Percentiles rank a stretch among this genome's conserved stretches.
Conservation (phyloP, 2,797 vertebrate species). For the Schizothorax lantsangensis region DNA sequence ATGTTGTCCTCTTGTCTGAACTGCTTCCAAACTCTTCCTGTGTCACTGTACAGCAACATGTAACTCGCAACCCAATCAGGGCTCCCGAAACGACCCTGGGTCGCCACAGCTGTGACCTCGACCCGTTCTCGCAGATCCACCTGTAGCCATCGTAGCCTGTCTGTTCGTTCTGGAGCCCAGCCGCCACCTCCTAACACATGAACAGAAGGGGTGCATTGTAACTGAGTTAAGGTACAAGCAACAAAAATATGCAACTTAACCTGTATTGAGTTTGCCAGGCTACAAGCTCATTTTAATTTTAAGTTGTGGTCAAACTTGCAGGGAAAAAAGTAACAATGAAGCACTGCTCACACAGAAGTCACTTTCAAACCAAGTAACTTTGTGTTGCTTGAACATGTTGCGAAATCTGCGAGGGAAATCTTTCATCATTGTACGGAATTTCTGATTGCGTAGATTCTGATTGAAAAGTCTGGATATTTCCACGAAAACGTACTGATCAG, state of each 20-base stretch:
- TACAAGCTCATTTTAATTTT: background rate
- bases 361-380: background rate
- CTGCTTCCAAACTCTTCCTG: conserved; percentile 90
- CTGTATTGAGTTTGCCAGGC: background rate
- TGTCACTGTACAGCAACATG: conserved; percentile 91
- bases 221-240: background rate
- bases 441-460: background rate
- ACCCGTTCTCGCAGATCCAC: conserved; percentile 88
- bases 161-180: conserved; percentile 87
- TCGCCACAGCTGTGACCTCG: conserved; percentile 86
- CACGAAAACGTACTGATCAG: background rate
- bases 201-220: conserved; percentile 16
- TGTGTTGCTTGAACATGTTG: background rate
- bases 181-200: conserved; percentile 81
- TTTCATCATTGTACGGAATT: background rate
- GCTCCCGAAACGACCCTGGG: conserved; percentile 89
- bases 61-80: conserved; percentile 93
- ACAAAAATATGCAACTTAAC: background rate
- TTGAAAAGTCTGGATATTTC: background rate
- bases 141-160: conserved; percentile 89
- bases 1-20: conserved; percentile 87
- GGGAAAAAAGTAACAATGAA: background rate
- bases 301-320: background rate
- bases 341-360: background rate
- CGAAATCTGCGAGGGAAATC: background rate